Conservation (phyloP, 2,888 invertebrate species). For the Aporophyla lueneburgensis region DNA sequence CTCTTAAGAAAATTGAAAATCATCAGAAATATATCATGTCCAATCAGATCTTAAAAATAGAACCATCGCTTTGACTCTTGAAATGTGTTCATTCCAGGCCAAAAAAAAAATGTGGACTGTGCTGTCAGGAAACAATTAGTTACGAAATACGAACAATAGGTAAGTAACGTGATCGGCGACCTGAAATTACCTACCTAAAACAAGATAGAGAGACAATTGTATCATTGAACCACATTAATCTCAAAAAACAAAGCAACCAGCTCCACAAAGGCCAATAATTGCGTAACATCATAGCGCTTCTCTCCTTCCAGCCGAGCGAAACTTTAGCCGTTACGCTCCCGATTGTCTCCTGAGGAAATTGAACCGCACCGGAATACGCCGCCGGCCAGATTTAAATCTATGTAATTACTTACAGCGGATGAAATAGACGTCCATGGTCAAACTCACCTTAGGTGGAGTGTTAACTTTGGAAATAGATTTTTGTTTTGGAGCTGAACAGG, state of each 20-base stretch:
- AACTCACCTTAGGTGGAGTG: conserved; percentile 40
- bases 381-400: conserved; percentile 67
- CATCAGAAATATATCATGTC: background rate
- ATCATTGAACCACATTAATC: conserved; percentile 33
- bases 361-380: conserved; percentile 61
- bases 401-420: conserved; percentile 64
- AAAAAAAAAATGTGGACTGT: background rate
- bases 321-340: conserved; percentile 65
- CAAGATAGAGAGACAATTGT: background rate
- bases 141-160: background rate
- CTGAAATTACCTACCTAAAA: background rate
- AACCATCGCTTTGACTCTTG: background rate
- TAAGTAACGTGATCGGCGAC: no score
- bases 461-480: conserved; percentile 4
- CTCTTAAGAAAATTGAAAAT: background rate
- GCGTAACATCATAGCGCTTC: conserved; percentile 58
- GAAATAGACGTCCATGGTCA: conserved; percentile 26
- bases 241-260: conserved; percentile 48
- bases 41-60: background rate
- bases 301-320: conserved; percentile 54
- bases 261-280: conserved; percentile 61
- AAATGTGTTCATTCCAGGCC: background rate
- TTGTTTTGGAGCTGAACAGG: background rate
- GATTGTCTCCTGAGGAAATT: conserved; percentile 68
- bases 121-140: background rate